Percentiles rank a stretch among this genome's conserved stretches.
phyloP scores from a whole-genome alignment of 1,140 invertebrate species.

The Drosophila bifasciata region DNA sequence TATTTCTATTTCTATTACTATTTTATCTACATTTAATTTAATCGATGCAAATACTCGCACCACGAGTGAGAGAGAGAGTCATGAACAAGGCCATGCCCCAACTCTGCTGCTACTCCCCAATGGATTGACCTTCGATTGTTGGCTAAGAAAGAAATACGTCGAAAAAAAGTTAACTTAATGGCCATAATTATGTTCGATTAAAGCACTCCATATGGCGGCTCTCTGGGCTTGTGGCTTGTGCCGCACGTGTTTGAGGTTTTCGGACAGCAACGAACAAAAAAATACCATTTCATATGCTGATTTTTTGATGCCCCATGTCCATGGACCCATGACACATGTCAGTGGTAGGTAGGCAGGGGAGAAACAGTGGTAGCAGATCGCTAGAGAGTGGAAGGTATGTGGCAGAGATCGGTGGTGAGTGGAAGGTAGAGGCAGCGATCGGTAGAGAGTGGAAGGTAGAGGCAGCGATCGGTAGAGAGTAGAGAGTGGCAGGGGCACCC shows the following conservation, averaged over 20 bases:
- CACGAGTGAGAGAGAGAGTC: constrained; percentile 15
- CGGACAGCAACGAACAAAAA: constrained; percentile 25
- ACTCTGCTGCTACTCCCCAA: not conserved
- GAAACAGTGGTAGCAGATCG: not conserved
- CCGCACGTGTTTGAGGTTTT: constrained; percentile 62
- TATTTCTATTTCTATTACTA: constrained; percentile 40
- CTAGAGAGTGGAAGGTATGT: too few relatives aligned
- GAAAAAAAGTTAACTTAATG: constrained; percentile 31
- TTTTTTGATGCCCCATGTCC: constrained; percentile 57
- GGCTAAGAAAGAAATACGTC: constrained; percentile 47
- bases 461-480: too few relatives aligned
- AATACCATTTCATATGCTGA: constrained; percentile 33
- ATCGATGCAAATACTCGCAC: constrained; percentile 43
- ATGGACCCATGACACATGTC: constrained; percentile 54
- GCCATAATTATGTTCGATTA: constrained; percentile 33
- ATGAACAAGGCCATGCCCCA: constrained; percentile 8
- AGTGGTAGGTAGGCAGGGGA: constrained; percentile 4
- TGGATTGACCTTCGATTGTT: constrained; percentile 44
- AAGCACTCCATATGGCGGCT: too few relatives aligned
- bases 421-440: not conserved
- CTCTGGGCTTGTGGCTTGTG: constrained; percentile 23
- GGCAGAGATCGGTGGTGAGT: constrained; percentile 1
- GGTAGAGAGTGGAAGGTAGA: too few relatives aligned
- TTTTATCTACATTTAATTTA: constrained; percentile 53
- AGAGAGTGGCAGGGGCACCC: constrained; percentile 1